Evolutionary conservation across 2,888 invertebrate genomes (phyloP), one percentile per base, ranked within the genome.

Genomic region (Flexamia atlantica): DNA sequence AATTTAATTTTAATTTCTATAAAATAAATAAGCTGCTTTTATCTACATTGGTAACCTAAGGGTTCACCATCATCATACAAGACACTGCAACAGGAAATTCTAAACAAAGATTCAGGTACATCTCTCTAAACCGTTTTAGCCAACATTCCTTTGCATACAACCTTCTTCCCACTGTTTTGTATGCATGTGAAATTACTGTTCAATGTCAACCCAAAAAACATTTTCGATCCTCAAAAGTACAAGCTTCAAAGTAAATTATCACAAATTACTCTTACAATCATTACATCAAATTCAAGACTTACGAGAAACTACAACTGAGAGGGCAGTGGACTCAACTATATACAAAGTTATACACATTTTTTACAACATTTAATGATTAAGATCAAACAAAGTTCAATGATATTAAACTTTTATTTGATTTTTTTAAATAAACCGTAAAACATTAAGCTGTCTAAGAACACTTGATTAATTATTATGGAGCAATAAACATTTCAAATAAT

Each of bases 51-150:
- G 23, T 72, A 72, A 72, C 40, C 36, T 30, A 17, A 5, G 17
- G 72, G 40, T 23, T 36, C 23, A 72, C 40, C 72, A 68, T 36
- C 32, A 32, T 30, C 14, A 40, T 17, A 28, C 60, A 60, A 32
- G 30, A 42, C 17, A n/a, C 36, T 40, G 20, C 40, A 20, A 40
- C n/a, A 72, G 42, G 40, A 20, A 40, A 42, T 23, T 32, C 30
- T 72, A 40, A 20, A 72, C 36, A 42, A 60, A 68, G 42, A 68
- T 72, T 72, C 72, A 72, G 72, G 72, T 72, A 72, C 72, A 72
- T 40, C 2, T 72, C 42, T 40, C 25, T 17, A 36, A 40, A 72
- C 25, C 72, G 23, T 40, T 72, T 72, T 23, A 20, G 3, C 42
- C 64, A 9, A 23, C 72, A 40, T 40, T 72, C 42, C 10, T 64